Conservation (phyloP, 2,113 vertebrate species). For the Indicator maculatus region DNA sequence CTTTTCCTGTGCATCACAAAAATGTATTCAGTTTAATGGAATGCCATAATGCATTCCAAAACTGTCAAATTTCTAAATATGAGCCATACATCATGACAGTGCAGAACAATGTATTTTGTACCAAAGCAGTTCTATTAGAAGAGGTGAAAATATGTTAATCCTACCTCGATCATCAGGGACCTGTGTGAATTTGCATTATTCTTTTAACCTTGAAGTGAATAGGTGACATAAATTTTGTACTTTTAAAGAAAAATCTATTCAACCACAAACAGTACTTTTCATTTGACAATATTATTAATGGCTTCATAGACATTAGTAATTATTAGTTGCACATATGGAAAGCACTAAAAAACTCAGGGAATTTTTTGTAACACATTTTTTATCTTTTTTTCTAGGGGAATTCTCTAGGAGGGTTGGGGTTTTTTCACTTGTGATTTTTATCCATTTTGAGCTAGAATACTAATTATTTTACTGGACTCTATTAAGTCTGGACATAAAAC, state of each 20-base stretch:
- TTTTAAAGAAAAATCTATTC: background rate
- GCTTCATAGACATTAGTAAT: background rate
- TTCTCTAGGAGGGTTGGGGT: too few species aligned
- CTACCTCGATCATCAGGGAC: conserved; percentile 27
- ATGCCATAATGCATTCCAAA: conserved; percentile 37
- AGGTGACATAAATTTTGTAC: background rate
- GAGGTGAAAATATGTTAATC: conserved; percentile 65
- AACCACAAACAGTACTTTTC: background rate
- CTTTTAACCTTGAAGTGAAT: conserved; percentile 59
- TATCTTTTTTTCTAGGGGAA: background rate
- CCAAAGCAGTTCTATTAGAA: conserved; percentile 45
- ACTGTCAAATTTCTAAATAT: conserved; percentile 58
- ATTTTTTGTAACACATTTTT: background rate
- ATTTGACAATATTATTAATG: background rate
- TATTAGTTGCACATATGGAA: background rate
- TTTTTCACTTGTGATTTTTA: background rate
- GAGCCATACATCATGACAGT: conserved; percentile 34
- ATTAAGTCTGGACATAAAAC: background rate
- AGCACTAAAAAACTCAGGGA: background rate
- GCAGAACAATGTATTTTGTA: conserved; percentile 48
- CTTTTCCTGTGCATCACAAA: conserved; percentile 11
- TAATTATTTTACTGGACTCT: background rate
- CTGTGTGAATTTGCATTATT: conserved; percentile 45
- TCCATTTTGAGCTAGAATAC: background rate
- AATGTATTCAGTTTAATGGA: conserved; percentile 53